Conservation (phyloP, 2,888 invertebrate genomes). For the Mechanitis mazaeus region DNA sequence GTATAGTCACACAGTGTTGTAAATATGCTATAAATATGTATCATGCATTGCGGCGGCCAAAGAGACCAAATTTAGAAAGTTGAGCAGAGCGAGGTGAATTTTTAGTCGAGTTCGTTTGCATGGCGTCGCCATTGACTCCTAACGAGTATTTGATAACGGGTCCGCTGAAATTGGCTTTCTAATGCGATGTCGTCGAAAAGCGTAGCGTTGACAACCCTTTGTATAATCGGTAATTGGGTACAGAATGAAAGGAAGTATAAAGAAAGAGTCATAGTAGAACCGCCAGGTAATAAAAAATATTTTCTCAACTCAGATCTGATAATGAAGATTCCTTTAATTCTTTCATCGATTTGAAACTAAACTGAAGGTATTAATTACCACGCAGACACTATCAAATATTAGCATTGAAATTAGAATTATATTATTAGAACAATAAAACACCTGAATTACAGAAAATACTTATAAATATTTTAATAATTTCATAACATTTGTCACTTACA, state of each 20-base stretch:
- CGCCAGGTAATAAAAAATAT: too few relatives aligned
- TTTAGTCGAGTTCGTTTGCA: conserved; percentile 28
- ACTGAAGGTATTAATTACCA: background rate
- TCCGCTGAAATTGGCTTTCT: conserved; percentile 20
- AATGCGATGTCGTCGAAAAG: background rate
- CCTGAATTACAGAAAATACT: conserved; percentile 1
- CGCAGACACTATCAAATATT: too few relatives aligned
- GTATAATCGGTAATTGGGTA: too few relatives aligned
- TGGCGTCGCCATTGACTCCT: conserved; percentile 10
- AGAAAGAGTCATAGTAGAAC: too few relatives aligned
- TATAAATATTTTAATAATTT: too few relatives aligned
- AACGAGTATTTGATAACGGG: conserved; percentile 17
- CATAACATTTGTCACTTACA: too few relatives aligned
- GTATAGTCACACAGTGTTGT: conserved; percentile 12
- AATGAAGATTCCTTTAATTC: conserved; percentile 7
- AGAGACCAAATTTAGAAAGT: conserved; percentile 32
- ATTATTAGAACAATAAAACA: background rate
- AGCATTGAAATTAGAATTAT: background rate
- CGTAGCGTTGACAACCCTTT: too few relatives aligned
- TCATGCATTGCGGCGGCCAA: conserved; percentile 24
- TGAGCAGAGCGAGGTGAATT: conserved; percentile 26
- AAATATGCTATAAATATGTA: conserved; percentile 34
- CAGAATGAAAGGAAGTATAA: too few relatives aligned
- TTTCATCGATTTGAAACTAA: conserved; percentile 16
- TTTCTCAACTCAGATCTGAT: too few relatives aligned